A percentile compares a stretch with the other conserved stretches of the same genome.
Evolutionary conservation across 1,140 invertebrate species (phyloP).

Genomic region (Drosophila funebris): DNA sequence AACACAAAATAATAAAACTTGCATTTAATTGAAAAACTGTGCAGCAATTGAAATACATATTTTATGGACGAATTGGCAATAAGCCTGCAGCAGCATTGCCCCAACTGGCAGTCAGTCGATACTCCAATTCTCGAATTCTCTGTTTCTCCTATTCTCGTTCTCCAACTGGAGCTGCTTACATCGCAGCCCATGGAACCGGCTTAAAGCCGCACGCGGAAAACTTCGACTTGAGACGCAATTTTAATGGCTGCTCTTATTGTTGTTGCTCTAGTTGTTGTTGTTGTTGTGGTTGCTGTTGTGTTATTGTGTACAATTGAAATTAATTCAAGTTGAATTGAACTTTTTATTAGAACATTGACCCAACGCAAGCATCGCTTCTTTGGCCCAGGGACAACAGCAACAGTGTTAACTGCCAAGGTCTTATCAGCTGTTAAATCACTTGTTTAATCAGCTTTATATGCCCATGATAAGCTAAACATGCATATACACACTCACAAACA

Average conservation of each 20-base stretch:
- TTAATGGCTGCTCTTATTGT: constrained; percentile 25
- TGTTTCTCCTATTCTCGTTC: not conserved
- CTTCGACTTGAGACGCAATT: constrained; percentile 24
- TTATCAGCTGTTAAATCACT: constrained; percentile 49
- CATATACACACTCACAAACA: not conserved
- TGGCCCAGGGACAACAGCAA: constrained; percentile 4
- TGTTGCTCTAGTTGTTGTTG: constrained; percentile 11
- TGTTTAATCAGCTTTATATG: constrained; percentile 47
- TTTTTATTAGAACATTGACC: constrained; percentile 80
- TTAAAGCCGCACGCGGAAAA: constrained; percentile 39
- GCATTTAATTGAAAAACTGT: constrained; percentile 61
- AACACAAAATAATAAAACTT: constrained; percentile 12
- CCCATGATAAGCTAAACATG: constrained; percentile 32
- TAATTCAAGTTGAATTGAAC: constrained; percentile 79
- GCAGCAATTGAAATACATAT: constrained; percentile 48
- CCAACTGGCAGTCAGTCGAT: not conserved
- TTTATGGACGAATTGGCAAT: constrained; percentile 44
- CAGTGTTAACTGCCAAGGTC: constrained; percentile 3
- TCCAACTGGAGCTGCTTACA: not conserved
- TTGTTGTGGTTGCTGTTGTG: constrained; percentile 12
- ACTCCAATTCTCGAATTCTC: not conserved
- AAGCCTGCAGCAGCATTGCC: constrained; percentile 13
- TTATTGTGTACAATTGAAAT: constrained; percentile 71
- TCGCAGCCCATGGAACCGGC: constrained; percentile 19
- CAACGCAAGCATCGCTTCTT: constrained; percentile 14